These are phyloP conservation scores for Abramis brama DNA, from an alignment of 2,113 vertebrate species.

Conservation along the genomic window DNA sequence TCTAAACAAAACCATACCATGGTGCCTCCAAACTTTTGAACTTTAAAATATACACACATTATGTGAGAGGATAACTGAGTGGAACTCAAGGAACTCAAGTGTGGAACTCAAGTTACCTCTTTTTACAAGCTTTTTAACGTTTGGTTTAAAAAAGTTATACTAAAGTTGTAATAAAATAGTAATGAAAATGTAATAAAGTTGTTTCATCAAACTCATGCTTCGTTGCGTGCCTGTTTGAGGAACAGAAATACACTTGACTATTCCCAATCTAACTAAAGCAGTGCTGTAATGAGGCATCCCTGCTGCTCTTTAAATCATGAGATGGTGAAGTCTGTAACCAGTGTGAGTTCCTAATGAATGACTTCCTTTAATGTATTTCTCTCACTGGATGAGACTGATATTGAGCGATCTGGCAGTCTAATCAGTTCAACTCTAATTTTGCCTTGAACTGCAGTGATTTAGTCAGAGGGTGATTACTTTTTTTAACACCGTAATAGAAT, in stretches of 20 bases:
- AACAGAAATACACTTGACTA: background rate
- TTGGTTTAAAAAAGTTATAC: too few species aligned
- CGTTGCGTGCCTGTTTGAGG: background rate
- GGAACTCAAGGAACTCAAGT: too few species aligned
- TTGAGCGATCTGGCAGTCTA: slow-evolving; percentile 8
- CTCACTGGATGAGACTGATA: slow-evolving; percentile 24
- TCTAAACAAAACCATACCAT: too few species aligned
- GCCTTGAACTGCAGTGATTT: slow-evolving; percentile 6
- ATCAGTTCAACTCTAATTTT: slow-evolving; percentile 10
- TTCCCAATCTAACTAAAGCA: background rate
- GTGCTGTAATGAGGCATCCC: background rate
- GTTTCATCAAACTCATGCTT: background rate
- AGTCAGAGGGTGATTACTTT: background rate
- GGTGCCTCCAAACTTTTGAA: too few species aligned
- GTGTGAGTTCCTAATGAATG: slow-evolving; percentile 23
- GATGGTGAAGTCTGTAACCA: background rate
- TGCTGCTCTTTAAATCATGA: slow-evolving; percentile 11
- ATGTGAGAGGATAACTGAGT: too few species aligned
- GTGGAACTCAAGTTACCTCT: too few species aligned
- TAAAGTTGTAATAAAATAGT: too few species aligned
- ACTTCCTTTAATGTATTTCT: slow-evolving; percentile 17
- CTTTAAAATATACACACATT: too few species aligned
- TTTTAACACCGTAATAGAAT: slow-evolving; percentile 16
- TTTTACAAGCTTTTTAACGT: too few species aligned
- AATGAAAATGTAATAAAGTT: background rate